Evolutionary conservation across 2,113 vertebrate species (phyloP), one percentile per base, ranked within the genome.

Genomic region (Toxotes chatareus): DNA sequence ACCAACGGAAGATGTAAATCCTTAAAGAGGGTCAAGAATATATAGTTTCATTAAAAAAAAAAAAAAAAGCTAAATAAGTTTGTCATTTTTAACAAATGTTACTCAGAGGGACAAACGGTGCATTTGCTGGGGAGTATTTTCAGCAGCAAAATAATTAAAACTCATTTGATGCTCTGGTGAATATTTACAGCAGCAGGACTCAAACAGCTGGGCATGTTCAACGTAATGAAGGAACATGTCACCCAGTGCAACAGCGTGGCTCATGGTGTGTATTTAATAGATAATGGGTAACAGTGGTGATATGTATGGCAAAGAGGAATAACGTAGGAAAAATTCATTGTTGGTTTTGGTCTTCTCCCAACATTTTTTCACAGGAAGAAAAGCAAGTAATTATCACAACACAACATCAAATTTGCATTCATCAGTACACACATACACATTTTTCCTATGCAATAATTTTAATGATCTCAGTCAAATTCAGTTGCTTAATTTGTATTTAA

Each of bases 91-190:
- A 53, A 17, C 4, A 71, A 56, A 65, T 2, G 1, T 34, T 59
- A 34, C 21, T 77, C 49, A 53, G 3, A 53, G 5, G 10, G 9
- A n/a, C n/a, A 65, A 72, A 76, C 9, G 2, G 42, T 34, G 19
- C 6, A 60, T 59, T 40, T 73, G 19, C 66, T 66, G 8, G 9
- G 63, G 75, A 64, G 44, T 71, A 77, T 77, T 70, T 85, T 73
- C 23, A 77, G 67, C 10, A 1, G 14, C 31, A 4, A 47, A 64
- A 56, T 55, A 80, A 65, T 44, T 23, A 27, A 27, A 56, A 53
- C 4, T 51, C 10, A 62, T 19, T 61, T 32, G 44, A 14, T 71
- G 65, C 21, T 49, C 53, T 32, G 19, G 21, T 70, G 49, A 77
- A 60, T 53, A 66, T 76, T 51, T 51, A 38, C 36, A 0, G 34